phyloP scores from a whole-genome alignment of 53 echinoderm and acorn worm species.

The Zoroaster sp. region DNA sequence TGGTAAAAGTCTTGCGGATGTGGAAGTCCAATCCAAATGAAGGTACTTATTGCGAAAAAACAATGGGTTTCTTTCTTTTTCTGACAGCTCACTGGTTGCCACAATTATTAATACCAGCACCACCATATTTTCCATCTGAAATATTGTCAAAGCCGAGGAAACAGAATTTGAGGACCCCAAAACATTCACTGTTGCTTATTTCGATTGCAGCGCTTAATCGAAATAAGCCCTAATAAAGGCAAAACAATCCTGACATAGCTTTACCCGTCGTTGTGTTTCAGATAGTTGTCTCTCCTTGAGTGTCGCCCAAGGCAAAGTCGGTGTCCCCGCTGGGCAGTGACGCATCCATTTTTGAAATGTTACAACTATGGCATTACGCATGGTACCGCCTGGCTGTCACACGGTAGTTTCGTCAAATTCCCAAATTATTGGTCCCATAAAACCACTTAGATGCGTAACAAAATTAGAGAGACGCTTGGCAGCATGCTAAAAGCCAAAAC shows the following conservation, averaged over 20 bases:
- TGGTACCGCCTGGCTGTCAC: background rate
- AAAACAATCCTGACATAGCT: too few relatives aligned
- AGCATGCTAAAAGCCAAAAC: background rate
- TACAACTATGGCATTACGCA: background rate
- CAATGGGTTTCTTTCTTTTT: background rate
- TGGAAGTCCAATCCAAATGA: constrained; percentile 59
- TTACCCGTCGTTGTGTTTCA: background rate
- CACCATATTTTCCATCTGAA: too few relatives aligned
- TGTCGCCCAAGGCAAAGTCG: background rate
- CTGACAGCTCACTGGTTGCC: background rate
- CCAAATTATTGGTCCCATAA: background rate
- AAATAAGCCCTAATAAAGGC: too few relatives aligned
- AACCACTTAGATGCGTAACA: background rate
- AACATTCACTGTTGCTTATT: background rate
- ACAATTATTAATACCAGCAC: background rate
- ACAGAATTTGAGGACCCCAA: background rate
- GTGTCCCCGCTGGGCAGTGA: background rate
- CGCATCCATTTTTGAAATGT: background rate
- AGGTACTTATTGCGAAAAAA: constrained; percentile 48
- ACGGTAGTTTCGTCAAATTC: background rate
- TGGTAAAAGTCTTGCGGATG: constrained; percentile 65
- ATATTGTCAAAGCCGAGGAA: background rate
- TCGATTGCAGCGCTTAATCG: too few relatives aligned
- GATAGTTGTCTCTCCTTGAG: background rate
- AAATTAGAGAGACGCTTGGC: background rate